A percentile compares a stretch with the other conserved stretches of the same genome.
These are phyloP conservation scores for Caenorhabditis inopinata DNA, from an alignment of 1,140 invertebrate genomes.

Conservation along the genomic window DNA sequence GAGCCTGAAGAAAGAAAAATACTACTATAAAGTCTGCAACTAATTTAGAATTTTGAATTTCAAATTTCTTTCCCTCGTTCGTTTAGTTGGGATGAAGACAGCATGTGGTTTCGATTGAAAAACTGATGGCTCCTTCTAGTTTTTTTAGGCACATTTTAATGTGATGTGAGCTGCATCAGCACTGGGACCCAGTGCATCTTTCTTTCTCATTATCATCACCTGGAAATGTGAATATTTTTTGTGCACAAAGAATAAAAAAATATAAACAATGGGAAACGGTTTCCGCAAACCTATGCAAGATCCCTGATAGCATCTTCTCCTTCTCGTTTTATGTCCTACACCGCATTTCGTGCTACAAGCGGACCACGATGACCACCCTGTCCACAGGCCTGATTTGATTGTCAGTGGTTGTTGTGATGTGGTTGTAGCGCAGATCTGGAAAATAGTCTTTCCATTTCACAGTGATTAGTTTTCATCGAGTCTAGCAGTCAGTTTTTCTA, in stretches of 20 bases:
- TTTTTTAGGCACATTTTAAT: not conserved
- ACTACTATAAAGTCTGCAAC: conserved; percentile 24
- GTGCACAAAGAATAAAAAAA: not conserved
- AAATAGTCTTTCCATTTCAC: no score
- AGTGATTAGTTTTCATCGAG: no score
- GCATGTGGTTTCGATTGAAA: conserved; percentile 29
- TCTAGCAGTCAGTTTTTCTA: no score
- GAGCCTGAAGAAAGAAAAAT: not conserved
- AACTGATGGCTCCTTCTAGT: conserved; percentile 6
- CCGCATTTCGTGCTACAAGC: not conserved
- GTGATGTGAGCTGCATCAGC: conserved; percentile 9
- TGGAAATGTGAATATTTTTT: not conserved
- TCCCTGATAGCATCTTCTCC: conserved; percentile 18
- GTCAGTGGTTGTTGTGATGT: not conserved
- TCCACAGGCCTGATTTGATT: not conserved
- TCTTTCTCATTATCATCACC: conserved; percentile 31
- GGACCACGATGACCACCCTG: not conserved
- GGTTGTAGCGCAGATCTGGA: not conserved
- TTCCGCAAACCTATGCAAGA: not conserved
- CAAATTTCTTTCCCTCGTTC: conserved; percentile 14
- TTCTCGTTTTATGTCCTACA: not conserved
- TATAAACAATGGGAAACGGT: not conserved
- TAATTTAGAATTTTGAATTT: conserved; percentile 30
- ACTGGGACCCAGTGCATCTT: not conserved
- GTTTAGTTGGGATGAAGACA: not conserved